Base-by-base conservation (phyloP, 2,113 vertebrate genomes). In the Brachirus orientalis region DNA sequence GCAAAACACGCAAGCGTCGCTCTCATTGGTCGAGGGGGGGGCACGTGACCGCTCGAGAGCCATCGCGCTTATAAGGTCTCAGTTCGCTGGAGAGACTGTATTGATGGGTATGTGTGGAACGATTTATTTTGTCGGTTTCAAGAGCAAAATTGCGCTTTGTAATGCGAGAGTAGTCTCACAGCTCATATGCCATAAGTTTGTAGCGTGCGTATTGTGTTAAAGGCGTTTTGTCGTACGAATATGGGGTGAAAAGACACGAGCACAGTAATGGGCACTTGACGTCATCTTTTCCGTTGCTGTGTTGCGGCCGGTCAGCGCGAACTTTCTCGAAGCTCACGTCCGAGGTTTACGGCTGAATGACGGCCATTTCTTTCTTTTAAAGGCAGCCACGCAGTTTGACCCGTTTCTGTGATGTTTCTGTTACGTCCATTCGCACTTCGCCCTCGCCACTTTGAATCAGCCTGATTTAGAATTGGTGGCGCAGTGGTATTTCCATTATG, bases 401-500 rank as follows among this genome's bases (percentile, higher is more conserved):
- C 40, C 1, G 11, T 43, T 43, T 43, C 10, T 12, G 5, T 43
- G 11, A 1, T 0, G 5, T 3, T 8, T 22, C 7, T 35, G 7
- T 12, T 0, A 8, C 3, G 12, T 14, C 8, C 8, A 18, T 10
- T 71, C 1, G 14, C 10, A 41, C 17, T 40, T 28, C 1, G 4
- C 40, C 14, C 18, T 68, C 59, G 37, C 54, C 52, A 48, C 47
- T 61, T 53, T 60, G 28, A 28, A 43, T 58, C 18, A 28, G 61
- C 36, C 66, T 22, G 63, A 14, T 75, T 51, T 66, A 77, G 68
- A 63, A 55, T 50, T 10, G 76, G 89, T 94, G 85, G 90, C 92
- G 93, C 92, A 94, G 93, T 93, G 86, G 69, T 75, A 92, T 93
- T 93, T 92, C 82, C 87, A 81, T 91, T 75, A 69, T 70, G 80